phyloP scores from a whole-genome alignment of 2,113 vertebrate genomes.

The Campylorhamphus procurvoides region DNA sequence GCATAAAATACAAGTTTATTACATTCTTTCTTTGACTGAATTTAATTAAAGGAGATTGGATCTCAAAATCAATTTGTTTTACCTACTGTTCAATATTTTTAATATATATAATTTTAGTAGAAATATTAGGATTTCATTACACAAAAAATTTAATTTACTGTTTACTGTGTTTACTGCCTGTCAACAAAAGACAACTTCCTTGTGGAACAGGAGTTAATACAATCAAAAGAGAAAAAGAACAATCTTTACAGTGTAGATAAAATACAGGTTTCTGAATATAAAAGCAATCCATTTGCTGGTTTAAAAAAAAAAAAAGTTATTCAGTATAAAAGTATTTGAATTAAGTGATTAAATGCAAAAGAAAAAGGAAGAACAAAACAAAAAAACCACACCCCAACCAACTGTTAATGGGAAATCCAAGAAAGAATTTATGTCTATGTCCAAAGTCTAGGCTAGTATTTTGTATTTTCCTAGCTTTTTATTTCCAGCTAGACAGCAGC shows the following conservation, averaged over 20 bases:
- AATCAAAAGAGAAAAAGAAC: background rate
- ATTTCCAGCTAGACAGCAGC: background rate
- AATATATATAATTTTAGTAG: background rate
- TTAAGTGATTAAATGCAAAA: background rate
- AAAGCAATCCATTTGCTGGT: background rate
- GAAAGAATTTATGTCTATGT: background rate
- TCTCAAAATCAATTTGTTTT: background rate
- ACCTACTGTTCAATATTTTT: background rate
- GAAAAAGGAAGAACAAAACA: background rate
- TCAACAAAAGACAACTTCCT: background rate
- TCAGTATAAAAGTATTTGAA: background rate
- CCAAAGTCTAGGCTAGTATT: background rate
- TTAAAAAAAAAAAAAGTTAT: background rate
- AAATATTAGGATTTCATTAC: background rate
- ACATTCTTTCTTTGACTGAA: background rate
- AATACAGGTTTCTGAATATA: background rate
- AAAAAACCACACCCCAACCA: rapidly evolving
- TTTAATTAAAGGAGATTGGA: background rate
- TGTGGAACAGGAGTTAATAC: background rate
- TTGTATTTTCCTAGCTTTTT: background rate
- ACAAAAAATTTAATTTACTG: background rate
- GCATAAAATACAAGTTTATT: background rate
- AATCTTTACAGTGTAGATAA: background rate
- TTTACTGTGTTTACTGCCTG: background rate
- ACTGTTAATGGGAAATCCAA: background rate